A percentile compares a stretch with the other conserved stretches of the same genome.
These are phyloP conservation scores for Chymomyza amoena DNA, from an alignment of 2,888 invertebrate genomes.

Conservation along the genomic window DNA sequence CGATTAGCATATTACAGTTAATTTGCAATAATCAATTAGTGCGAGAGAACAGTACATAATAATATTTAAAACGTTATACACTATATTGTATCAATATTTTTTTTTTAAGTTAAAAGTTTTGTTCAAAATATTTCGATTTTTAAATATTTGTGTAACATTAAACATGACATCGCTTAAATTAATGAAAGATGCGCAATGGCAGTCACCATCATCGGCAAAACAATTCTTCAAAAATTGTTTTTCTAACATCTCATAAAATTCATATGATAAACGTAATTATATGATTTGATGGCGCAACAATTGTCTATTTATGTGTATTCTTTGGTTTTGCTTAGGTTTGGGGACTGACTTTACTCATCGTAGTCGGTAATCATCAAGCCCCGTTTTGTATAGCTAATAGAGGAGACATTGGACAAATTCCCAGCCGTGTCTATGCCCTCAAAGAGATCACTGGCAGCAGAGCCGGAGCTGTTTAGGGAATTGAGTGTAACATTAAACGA, in stretches of 20 bases:
- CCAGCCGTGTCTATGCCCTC: constrained; percentile 54
- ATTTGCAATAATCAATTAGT: constrained; percentile 60
- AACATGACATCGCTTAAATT: background rate
- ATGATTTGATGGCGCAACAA: background rate
- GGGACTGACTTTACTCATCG: constrained; percentile 60
- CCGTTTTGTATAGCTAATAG: constrained; percentile 65
- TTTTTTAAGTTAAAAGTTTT: constrained; percentile 16
- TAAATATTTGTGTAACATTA: background rate
- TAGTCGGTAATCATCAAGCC: constrained; percentile 73
- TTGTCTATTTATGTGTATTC: background rate
- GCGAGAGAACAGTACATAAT: constrained; percentile 64
- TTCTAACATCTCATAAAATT: background rate
- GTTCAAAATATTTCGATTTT: background rate
- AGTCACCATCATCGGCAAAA: background rate
- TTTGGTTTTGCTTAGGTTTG: background rate
- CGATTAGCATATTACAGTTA: constrained; percentile 5
- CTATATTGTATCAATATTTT: constrained; percentile 51
- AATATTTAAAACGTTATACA: constrained; percentile 63
- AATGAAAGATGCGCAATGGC: background rate
- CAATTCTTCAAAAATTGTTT: background rate
- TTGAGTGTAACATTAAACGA: constrained; percentile 64
- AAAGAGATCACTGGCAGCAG: constrained; percentile 64
- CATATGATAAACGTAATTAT: too few relatives aligned
- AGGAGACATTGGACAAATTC: constrained; percentile 50
- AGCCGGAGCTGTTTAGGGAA: constrained; percentile 52